A percentile compares a stretch with the other conserved stretches of the same genome.
phyloP scores from a whole-genome alignment of 2,113 vertebrate species.

The Butorides virescens region DNA sequence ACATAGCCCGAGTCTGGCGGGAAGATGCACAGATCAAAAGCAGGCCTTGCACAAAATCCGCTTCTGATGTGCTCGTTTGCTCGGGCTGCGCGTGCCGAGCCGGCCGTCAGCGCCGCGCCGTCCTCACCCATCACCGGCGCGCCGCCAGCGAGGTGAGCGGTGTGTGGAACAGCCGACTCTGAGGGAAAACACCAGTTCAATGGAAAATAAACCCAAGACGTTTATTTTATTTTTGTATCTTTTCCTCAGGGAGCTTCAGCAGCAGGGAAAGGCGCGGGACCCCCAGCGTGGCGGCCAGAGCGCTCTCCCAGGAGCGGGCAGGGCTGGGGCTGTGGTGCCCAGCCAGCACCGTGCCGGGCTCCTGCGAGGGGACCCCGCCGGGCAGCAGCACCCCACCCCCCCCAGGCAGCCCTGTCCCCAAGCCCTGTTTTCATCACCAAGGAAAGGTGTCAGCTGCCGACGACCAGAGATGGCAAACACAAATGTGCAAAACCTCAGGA shows the following conservation, averaged over 20 bases:
- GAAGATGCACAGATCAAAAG: constrained; percentile 67
- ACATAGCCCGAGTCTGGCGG: constrained; percentile 46
- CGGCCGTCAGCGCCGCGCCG: constrained; percentile 43
- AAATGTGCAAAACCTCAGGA: neutral
- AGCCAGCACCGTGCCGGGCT: neutral
- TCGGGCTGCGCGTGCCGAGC: neutral
- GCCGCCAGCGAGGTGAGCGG: constrained; percentile 40
- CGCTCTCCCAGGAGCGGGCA: neutral
- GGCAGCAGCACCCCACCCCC: neutral
- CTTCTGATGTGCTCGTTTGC: constrained; percentile 57
- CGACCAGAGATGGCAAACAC: neutral
- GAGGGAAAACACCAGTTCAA: constrained; percentile 6
- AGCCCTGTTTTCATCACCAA: neutral
- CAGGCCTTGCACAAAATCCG: constrained; percentile 46
- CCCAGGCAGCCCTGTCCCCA: neutral
- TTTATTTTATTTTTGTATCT: constrained; percentile 4
- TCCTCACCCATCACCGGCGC: constrained; percentile 21
- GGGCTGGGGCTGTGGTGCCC: neutral
- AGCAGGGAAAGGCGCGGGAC: neutral
- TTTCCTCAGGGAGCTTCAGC: neutral
- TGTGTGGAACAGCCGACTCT: constrained; percentile 20
- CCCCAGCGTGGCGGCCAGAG: neutral
- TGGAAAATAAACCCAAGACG: neutral
- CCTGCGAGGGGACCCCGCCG: neutral
- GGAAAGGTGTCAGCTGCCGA: neutral